Evolutionary conservation across 2,113 vertebrate species (phyloP).

Genomic region (Platysteira castanea): DNA sequence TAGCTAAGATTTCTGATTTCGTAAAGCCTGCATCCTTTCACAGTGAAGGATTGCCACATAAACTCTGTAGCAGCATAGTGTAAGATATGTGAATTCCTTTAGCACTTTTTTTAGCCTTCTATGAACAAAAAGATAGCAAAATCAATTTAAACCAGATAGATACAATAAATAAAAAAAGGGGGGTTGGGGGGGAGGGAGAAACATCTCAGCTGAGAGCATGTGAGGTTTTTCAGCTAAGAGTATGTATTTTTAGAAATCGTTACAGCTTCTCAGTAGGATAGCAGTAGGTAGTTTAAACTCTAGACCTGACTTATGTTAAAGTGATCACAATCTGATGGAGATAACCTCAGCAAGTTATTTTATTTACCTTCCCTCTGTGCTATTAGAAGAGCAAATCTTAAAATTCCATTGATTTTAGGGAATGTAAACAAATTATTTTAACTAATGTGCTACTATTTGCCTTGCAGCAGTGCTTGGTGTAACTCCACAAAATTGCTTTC

Average conservation of each 20-base stretch:
- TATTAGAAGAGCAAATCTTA: neutral
- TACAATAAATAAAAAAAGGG: neutral
- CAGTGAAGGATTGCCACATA: conserved; percentile 32
- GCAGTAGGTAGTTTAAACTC: neutral
- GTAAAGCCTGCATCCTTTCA: conserved; percentile 38
- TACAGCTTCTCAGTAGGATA: neutral
- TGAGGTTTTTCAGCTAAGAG: neutral
- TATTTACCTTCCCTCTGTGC: neutral
- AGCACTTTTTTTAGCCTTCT: neutral
- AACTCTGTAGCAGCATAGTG: neutral
- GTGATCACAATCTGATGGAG: neutral
- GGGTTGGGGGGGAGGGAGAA: rapidly evolving
- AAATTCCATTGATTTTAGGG: conserved; percentile 32
- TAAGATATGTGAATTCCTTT: conserved; percentile 14
- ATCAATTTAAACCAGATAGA: conserved; percentile 31
- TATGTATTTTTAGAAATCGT: neutral
- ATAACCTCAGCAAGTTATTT: conserved; percentile 8
- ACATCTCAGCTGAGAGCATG: neutral
- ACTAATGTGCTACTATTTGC: neutral
- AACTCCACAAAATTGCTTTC: conserved; percentile 2
- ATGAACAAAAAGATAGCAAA: conserved; percentile 37
- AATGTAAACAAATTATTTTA: conserved; percentile 39
- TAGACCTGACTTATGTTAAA: neutral
- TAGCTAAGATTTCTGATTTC: conserved; percentile 4
- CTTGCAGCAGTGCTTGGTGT: neutral